Base-by-base conservation (phyloP, 2,888 invertebrate genomes). In the Calliphora vomitoria region DNA sequence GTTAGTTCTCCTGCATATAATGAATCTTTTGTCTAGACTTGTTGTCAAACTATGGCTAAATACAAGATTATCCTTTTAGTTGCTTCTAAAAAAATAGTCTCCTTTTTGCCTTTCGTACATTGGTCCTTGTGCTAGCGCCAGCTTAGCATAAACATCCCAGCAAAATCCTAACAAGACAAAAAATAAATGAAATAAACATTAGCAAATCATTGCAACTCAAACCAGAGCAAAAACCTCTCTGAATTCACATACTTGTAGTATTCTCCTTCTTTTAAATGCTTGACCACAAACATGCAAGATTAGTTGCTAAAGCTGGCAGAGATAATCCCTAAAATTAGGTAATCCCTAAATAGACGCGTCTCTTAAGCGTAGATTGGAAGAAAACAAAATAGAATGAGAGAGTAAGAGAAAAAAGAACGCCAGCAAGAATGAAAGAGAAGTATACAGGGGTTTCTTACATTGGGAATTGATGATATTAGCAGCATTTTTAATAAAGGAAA, bases 21-120 rank as follows among this genome's bases (percentile, higher is more conserved):
- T 38, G 2, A 35, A 47, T 62, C 62, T 72, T 80, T 86, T 88
- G 88, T 88, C 88, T 86, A 88, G 88, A 86, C 88, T 82, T 75
- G 82, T 85, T 74, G 74, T 62, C 58, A 79, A 82, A 76, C 55
- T 64, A 81, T 66, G 85, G 80, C 86, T 86, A 88, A 88, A 86
- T 80, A 88, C 71, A 53, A 38, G 88, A 86, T 88, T 86, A 86
- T 88, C 88, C 84, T 82, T 20, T 44, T 35, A 18, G n/a, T 47
- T 64, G 71, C 47, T 8, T 13, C 11, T 2, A 13, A 4, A n/a
- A 18, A 11, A 10, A 20, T 20, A 41, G 1, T 41, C 41, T 44
- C 4, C 41, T 38, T 6, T 18, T 18, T 4, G 10, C 10, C 3
- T 58, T 41, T 13, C 4, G 3, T 50, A 0, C 1, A 20, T 44